Percentiles rank a stretch among this genome's conserved stretches.
Conservation (phyloP, 2,888 invertebrate genomes). For the Amiota communis region DNA sequence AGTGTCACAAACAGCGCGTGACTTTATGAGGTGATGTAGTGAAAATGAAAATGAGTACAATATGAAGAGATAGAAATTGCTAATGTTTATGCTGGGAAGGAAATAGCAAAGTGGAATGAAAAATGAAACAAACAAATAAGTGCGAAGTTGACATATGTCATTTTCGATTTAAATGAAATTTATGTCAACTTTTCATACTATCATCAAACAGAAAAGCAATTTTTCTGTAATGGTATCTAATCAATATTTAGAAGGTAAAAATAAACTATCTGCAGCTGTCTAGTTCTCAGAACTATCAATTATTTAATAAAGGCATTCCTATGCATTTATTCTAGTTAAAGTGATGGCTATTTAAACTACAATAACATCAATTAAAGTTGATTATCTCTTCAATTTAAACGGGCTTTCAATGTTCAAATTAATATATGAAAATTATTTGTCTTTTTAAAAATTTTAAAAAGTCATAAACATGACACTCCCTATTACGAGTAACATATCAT, state of each 20-base stretch:
- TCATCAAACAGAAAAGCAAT: neutral
- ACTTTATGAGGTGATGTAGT: neutral
- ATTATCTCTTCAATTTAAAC: too few species aligned
- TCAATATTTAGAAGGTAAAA: neutral
- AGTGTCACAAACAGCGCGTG: conserved; percentile 49
- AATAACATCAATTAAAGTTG: too few species aligned
- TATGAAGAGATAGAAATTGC: conserved; percentile 31
- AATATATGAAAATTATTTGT: too few species aligned
- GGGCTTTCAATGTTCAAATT: too few species aligned
- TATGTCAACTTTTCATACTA: conserved; percentile 45
- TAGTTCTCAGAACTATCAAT: neutral
- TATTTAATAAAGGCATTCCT: too few species aligned
- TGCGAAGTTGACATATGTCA: conserved; percentile 65
- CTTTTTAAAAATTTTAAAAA: too few species aligned
- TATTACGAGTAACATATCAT: too few species aligned
- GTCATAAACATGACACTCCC: too few species aligned
- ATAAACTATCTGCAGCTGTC: neutral
- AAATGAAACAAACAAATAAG: conserved; percentile 50
- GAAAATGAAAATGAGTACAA: neutral
- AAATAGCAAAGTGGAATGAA: conserved; percentile 15
- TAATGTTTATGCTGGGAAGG: conserved; percentile 26
- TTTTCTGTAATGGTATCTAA: neutral
- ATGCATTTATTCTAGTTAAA: too few species aligned
- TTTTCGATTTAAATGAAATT: conserved; percentile 62
- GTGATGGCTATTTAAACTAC: too few species aligned